Conservation (phyloP, 2,113 vertebrate genomes). For the Dicrurus megarhynchus region DNA sequence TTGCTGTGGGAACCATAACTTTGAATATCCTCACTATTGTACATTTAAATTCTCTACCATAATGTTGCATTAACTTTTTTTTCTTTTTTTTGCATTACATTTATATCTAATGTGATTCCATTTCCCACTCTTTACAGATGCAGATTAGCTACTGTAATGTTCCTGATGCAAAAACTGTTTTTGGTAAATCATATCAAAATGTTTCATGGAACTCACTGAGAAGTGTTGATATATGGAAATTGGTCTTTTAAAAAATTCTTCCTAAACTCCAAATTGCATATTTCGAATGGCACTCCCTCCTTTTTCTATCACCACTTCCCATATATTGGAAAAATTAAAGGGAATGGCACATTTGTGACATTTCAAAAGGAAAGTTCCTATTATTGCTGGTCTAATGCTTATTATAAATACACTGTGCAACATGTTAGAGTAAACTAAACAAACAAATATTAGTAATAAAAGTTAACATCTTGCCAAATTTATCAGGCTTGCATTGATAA, state of each 20-base stretch:
- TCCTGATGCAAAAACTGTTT: constrained; percentile 75
- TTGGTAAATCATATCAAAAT: constrained; percentile 81
- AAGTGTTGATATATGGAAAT: constrained; percentile 79
- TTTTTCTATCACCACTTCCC: constrained; percentile 57
- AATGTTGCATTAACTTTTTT: constrained; percentile 66
- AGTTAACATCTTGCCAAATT: constrained; percentile 40
- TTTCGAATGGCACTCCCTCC: constrained; percentile 22
- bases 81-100: constrained; percentile 60
- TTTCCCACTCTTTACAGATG: constrained; percentile 75
- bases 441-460: constrained; percentile 11
- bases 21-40: constrained; percentile 55
- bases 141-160: constrained; percentile 70
- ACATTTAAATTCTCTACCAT: constrained; percentile 58
- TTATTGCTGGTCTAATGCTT: neutral
- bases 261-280: constrained; percentile 69
- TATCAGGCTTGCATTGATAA: constrained; percentile 7
- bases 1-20: constrained; percentile 63
- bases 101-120: constrained; percentile 74
- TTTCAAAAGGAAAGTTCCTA: constrained; percentile 1
- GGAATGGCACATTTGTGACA: constrained; percentile 30
- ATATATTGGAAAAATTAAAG: constrained; percentile 57
- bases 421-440: constrained; percentile 16
- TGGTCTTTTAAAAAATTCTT: constrained; percentile 70
- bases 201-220: constrained; percentile 73
- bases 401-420: neutral